phyloP scores from a whole-genome alignment of 2,797 vertebrate species.

The Prunella strophiata region DNA sequence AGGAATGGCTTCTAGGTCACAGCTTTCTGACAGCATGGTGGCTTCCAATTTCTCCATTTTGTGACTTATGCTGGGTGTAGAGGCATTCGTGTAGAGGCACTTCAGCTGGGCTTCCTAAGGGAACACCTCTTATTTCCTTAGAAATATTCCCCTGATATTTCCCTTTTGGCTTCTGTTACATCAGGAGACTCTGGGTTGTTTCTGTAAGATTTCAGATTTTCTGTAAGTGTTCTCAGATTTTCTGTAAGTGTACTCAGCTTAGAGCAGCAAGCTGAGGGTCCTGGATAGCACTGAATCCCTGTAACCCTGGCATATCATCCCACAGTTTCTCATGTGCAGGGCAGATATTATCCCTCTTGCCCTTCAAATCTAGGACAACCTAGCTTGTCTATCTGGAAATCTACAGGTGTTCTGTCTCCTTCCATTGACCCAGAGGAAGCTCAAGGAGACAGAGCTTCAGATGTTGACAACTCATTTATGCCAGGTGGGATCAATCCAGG shows the following conservation, averaged over 20 bases:
- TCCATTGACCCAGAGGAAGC: background rate
- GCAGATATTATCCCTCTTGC: background rate
- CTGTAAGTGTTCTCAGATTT: background rate
- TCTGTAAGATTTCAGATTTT: background rate
- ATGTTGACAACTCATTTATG: background rate
- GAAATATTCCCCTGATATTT: background rate
- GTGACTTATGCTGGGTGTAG: fast-evolving
- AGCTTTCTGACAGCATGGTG: background rate
- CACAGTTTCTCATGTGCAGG: background rate
- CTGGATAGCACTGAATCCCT: background rate
- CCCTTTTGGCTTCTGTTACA: background rate
- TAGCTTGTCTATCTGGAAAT: background rate
- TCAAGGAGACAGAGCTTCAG: background rate
- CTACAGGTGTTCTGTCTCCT: background rate
- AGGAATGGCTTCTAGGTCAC: background rate
- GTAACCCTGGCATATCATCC: background rate
- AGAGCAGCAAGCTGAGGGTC: background rate
- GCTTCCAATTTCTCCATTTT: background rate
- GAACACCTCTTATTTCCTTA: background rate
- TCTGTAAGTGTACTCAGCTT: background rate
- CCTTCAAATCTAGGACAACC: background rate
- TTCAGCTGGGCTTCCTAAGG: background rate
- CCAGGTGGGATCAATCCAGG: background rate
- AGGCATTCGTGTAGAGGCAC: background rate
- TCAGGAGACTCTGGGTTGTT: background rate